Base-by-base conservation (phyloP, 2,888 invertebrate species). In the Hydriomena furcata region DNA sequence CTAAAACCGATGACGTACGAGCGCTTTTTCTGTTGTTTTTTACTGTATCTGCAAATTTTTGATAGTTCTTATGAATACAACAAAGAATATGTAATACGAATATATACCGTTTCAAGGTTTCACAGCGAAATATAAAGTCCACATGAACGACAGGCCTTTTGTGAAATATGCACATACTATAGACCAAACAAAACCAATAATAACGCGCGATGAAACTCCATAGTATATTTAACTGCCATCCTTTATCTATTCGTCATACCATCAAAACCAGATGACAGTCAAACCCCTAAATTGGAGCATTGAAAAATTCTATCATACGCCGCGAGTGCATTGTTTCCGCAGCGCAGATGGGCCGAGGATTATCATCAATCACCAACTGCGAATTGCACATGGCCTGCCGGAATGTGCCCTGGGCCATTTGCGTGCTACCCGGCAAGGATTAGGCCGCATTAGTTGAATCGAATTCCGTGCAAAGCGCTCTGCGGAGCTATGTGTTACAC, bases 401-500 rank as follows among this genome's bases (percentile, higher is more conserved):
- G 79, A 84, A 82, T 82, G 79, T 77, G 73, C 74, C 73, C 76
- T 65, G 73, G 69, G 73, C 86, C 78, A 82, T 87, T 52, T 45
- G 44, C 41, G 45, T 52, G 74, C 79, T 71, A n/a, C 73, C 79
- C 69, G 76, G 77, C 66, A 76, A 75, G 89, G 88, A 88, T 88
- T 89, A 88, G 81, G 72, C 66, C 71, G 88, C 71, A 87, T 88
- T 89, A 90, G 80, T 81, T 82, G 84, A 86, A 89, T 89, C 84
- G 87, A 84, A 88, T 88, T 85, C 81, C 74, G 76, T 79, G 73
- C 81, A 87, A 85, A 87, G 85, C 86, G 77, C 80, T 82, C 67
- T 86, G 83, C 83, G 68, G 82, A 66, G 71, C 82, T 73, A 82
- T 86, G 82, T 77, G 80, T 85, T 81, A 79, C 77, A 66, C 67